Percentiles rank a stretch among this genome's conserved stretches.
These are phyloP conservation scores for Myotis lucifugus DNA, from an alignment of 2,113 vertebrate genomes.

Conservation along the genomic window DNA sequence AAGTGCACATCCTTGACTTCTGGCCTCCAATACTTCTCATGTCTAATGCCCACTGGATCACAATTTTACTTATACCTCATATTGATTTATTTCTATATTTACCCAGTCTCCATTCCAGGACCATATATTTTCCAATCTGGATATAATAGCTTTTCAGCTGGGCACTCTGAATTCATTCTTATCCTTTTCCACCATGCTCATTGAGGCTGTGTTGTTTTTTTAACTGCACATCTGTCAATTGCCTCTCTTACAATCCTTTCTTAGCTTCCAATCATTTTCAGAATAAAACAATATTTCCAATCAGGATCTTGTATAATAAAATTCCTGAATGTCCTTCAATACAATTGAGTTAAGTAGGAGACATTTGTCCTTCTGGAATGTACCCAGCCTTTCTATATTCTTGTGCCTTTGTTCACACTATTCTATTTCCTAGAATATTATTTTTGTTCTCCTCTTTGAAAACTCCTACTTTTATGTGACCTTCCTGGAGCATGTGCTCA, in stretches of 20 bases:
- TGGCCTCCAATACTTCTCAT: not conserved
- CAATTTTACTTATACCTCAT: not conserved
- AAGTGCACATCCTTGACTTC: not conserved
- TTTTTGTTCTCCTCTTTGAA: not conserved
- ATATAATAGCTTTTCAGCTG: not conserved
- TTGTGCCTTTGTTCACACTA: not conserved
- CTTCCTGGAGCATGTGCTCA: not conserved
- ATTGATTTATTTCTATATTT: not conserved
- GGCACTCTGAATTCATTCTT: not conserved
- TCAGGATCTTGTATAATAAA: not conserved
- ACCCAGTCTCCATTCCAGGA: not conserved
- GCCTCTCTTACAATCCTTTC: not conserved
- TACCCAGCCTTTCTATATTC: not conserved
- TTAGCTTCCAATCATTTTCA: not conserved
- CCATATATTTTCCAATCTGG: fast-evolving
- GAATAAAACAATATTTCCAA: not conserved
- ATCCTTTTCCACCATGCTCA: not conserved
- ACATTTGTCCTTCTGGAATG: not conserved
- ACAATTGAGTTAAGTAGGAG: not conserved
- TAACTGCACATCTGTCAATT: not conserved
- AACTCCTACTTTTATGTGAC: not conserved
- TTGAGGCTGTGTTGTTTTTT: not conserved
- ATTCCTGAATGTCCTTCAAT: not conserved
- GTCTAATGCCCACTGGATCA: not conserved
- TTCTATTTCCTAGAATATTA: not conserved